These are phyloP conservation scores for Trematocara macrostoma DNA, from an alignment of 2,113 vertebrate species.

Conservation along the genomic window DNA sequence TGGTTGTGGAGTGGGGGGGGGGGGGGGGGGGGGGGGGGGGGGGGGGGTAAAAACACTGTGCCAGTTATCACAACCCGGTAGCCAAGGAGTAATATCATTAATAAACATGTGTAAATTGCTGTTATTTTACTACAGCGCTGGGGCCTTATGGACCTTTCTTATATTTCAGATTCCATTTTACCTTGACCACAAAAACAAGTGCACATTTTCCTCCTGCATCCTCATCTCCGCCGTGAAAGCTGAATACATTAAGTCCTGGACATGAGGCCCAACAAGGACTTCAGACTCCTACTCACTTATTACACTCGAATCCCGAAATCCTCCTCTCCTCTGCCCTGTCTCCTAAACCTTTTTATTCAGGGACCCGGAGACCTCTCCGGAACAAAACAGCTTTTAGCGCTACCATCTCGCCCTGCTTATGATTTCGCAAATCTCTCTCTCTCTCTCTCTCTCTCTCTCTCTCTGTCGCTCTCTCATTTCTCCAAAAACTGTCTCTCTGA, in stretches of 20 bases:
- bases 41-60: slow-evolving; percentile 13
- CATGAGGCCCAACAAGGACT: slow-evolving; percentile 50
- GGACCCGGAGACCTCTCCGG: slow-evolving; percentile 64
- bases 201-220: slow-evolving; percentile 14
- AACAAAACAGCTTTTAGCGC: slow-evolving; percentile 72
- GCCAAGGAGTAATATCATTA: slow-evolving; percentile 27
- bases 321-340: slow-evolving; percentile 48
- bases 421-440: slow-evolving; percentile 33
- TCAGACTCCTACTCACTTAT: slow-evolving; percentile 65
- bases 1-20: neutral
- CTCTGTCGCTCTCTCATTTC: slow-evolving; percentile 2
- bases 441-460: neutral
- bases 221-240: slow-evolving; percentile 26
- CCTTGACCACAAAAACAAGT: slow-evolving; percentile 23
- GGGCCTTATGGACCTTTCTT: slow-evolving; percentile 6
- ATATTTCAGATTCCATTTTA: neutral
- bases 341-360: slow-evolving; percentile 68
- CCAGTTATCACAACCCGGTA: slow-evolving; percentile 16
- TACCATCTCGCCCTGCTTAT: slow-evolving; percentile 35
- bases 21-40: slow-evolving; percentile 17
- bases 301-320: slow-evolving; percentile 42
- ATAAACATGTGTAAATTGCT: slow-evolving; percentile 31
- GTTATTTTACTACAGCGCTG: slow-evolving; percentile 3
- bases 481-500: slow-evolving; percentile 23
- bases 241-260: slow-evolving; percentile 53